Conservation (phyloP, 2,888 invertebrate species). For the Eupithecia abbreviata region DNA sequence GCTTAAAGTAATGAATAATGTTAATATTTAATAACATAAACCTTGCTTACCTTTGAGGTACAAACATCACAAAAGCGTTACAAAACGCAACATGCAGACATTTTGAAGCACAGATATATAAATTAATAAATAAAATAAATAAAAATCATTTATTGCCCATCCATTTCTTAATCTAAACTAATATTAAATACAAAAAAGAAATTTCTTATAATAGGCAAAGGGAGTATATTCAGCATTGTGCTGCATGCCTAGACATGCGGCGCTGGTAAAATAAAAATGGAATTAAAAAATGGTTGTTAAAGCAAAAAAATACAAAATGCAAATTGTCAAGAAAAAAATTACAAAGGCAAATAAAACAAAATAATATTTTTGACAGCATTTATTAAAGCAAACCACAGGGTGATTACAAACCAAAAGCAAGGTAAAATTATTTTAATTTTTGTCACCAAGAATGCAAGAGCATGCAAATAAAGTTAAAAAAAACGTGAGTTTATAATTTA, state of each 20-base stretch:
- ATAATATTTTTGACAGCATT: constrained; percentile 50
- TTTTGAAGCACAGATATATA: constrained; percentile 23
- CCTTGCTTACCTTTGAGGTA: constrained; percentile 35
- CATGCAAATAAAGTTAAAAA: constrained; percentile 17
- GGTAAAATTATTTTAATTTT: constrained; percentile 35
- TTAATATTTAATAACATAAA: neutral
- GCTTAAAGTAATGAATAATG: neutral
- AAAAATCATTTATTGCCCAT: no score
- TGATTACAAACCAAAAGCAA: constrained; percentile 52
- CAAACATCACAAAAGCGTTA: constrained; percentile 25
- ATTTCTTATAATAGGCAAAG: no score
- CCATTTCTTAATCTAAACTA: no score
- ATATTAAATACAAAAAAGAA: no score
- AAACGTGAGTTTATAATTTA: neutral
- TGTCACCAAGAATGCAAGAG: constrained; percentile 34
- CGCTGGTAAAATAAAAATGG: no score
- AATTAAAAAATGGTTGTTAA: neutral
- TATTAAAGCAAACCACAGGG: constrained; percentile 58
- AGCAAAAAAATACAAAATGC: constrained; percentile 5
- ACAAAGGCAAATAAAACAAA: constrained; percentile 33
- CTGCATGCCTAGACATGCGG: no score
- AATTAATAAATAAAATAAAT: no score
- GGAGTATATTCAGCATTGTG: no score
- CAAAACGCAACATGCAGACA: constrained; percentile 23
- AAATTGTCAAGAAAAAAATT: constrained; percentile 2